Base-by-base conservation (phyloP, 2,888 invertebrate species). In the Notocelia uddmanniana region DNA sequence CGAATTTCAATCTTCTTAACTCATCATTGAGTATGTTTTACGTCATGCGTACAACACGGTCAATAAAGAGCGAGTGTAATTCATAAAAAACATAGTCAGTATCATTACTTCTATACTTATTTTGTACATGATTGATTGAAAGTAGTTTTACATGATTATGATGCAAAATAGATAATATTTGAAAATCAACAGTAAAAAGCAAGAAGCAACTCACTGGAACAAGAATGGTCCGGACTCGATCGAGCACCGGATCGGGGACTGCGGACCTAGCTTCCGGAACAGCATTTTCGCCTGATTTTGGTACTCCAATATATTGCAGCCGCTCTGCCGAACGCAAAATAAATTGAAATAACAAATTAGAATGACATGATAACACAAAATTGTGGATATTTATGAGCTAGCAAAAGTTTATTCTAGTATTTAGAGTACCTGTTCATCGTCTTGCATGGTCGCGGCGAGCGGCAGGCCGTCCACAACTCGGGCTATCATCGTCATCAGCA, bases 241-340 rank as follows among this genome's bases (percentile, higher is more conserved):
- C 81, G 98, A 98, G 92, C 99, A 99, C 86, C 97, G 96, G 37
- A 96, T 92, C 73, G 99, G 99, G 73, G 99, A 98, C 84, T 97
- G 97, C 50, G 96, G 96, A 78, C 97, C 97, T 84, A 99, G 94
- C 93, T 99, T 99, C 83, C 98, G 96, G 94, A 99, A 99, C 82
- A 99, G 95, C 96, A 99, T 97, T 95, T 99, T 99, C 48, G 99
- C 99, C 94, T 99, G 99, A 91, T 98, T 99, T 91, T 99, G 99
- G 91, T 99, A 99, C 88, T 99, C 99, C 91, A 99, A 94, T 86
- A 99, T 96, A 93, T 96, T 98, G 89, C 97, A 96, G 73, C 99
- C 99, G 77, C 97, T 96, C 99, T 99, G 94, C 81, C 83, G 86
- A 89, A 81, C 84, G 86, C 80, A 87, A 91, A 90, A 90, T 91